phyloP scores from a whole-genome alignment of 2,797 vertebrate genomes.

The Chiloscyllium punctatum region DNA sequence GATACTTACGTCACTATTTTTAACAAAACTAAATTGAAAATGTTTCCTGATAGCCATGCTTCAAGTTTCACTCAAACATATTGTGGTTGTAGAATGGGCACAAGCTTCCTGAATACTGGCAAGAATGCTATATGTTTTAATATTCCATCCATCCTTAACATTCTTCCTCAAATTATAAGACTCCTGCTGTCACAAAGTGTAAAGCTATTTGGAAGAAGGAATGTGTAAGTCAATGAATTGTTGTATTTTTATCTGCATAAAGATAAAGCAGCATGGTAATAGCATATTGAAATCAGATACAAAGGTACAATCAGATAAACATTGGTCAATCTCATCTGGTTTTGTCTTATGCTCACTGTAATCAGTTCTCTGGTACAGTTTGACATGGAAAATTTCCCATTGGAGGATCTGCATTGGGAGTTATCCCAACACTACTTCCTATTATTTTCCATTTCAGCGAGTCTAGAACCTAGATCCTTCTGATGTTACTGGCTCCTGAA shows the following conservation, averaged over 20 bases:
- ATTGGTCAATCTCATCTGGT: background rate
- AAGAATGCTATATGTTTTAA: no score
- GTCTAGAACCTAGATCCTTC: no score
- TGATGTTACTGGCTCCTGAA: no score
- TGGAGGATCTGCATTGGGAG: no score
- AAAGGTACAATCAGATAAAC: background rate
- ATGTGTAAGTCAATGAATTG: background rate
- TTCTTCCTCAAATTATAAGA: no score
- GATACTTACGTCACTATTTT: background rate
- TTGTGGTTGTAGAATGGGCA: background rate
- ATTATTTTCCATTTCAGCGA: no score
- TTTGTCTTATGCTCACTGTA: background rate
- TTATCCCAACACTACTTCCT: no score
- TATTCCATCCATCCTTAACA: no score
- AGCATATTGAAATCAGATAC: background rate
- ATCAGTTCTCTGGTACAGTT: background rate
- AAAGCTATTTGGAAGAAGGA: background rate
- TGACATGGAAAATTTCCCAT: background rate
- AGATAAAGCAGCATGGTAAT: background rate
- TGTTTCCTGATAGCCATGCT: background rate
- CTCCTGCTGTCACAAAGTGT: no score
- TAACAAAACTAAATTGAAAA: background rate
- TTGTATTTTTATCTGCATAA: no score
- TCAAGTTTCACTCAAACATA: background rate
- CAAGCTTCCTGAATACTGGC: no score